Conservation (phyloP, 2,797 vertebrate genomes). For the Danio tinwini region DNA sequence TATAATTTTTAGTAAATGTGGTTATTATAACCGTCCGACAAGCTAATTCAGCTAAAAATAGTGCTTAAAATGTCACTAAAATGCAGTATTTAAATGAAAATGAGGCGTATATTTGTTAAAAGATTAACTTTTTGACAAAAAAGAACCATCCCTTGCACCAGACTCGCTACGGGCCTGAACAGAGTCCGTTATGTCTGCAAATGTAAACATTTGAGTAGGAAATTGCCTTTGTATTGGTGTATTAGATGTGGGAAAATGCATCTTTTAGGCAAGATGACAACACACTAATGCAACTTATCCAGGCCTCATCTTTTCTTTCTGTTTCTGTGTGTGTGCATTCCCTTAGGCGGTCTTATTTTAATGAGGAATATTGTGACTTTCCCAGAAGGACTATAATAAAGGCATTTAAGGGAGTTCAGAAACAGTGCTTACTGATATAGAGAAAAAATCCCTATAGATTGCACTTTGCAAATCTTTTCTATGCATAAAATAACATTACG, state of each 20-base stretch:
- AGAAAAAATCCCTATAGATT: background rate
- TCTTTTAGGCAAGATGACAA: background rate
- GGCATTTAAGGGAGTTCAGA: background rate
- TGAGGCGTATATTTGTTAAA: too few relatives aligned
- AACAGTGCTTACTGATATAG: background rate
- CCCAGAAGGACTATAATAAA: background rate
- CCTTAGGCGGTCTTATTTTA: background rate
- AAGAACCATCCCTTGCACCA: too few relatives aligned
- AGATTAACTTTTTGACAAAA: too few relatives aligned
- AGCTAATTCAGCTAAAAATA: too few relatives aligned
- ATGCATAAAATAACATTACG: background rate
- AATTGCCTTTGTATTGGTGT: background rate
- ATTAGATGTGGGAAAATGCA: background rate
- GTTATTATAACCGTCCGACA: too few relatives aligned
- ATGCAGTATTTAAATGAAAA: too few relatives aligned
- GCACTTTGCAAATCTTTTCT: background rate
- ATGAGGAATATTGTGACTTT: background rate
- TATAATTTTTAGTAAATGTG: too few relatives aligned
- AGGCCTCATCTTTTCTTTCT: background rate
- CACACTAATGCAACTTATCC: background rate
- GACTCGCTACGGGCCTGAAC: too few relatives aligned
- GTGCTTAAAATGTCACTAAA: too few relatives aligned
- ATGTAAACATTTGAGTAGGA: background rate
- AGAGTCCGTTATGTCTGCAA: background rate
- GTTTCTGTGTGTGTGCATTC: background rate